Percentiles rank a stretch among this genome's conserved stretches.
These are phyloP conservation scores for Thereva unica DNA, from an alignment of 2,888 invertebrate genomes.

Conservation along the genomic window DNA sequence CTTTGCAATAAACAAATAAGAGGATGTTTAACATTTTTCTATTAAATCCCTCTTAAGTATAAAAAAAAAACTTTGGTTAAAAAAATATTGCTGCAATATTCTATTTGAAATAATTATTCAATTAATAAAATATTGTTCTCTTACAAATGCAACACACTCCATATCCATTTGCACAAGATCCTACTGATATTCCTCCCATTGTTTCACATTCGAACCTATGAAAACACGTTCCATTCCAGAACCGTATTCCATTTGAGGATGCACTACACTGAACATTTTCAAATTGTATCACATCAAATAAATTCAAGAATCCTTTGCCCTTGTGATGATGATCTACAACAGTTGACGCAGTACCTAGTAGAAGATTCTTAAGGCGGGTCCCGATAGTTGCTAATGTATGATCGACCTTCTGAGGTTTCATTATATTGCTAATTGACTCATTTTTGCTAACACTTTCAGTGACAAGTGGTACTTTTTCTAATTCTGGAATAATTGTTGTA, in stretches of 20 bases:
- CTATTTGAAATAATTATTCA: too few relatives aligned
- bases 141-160: slow-evolving; percentile 78
- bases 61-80: too few relatives aligned
- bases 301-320: slow-evolving; percentile 64
- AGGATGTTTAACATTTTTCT: too few relatives aligned
- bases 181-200: slow-evolving; percentile 66
- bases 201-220: slow-evolving; percentile 69
- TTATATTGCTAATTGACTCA: slow-evolving; percentile 11
- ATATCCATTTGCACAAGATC: slow-evolving; percentile 73
- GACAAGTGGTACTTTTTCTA: too few relatives aligned
- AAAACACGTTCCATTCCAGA: slow-evolving; percentile 72
- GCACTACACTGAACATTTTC: slow-evolving; percentile 65
- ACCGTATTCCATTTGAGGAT: slow-evolving; percentile 55
- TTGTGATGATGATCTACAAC: slow-evolving; percentile 45
- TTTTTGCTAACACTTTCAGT: neutral
- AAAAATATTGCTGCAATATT: too few relatives aligned
- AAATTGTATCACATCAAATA: slow-evolving; percentile 74
- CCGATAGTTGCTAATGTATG: slow-evolving; percentile 41
- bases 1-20: too few relatives aligned
- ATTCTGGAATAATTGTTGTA: too few relatives aligned
- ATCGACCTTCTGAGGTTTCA: slow-evolving; percentile 23
- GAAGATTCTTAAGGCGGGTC: slow-evolving; percentile 49
- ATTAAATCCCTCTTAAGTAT: too few relatives aligned
- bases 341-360: slow-evolving; percentile 49
- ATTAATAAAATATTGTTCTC: slow-evolving; percentile 50